These are phyloP conservation scores for Amphiprion percula DNA, from an alignment of 2,113 vertebrate genomes.

Conservation along the genomic window DNA sequence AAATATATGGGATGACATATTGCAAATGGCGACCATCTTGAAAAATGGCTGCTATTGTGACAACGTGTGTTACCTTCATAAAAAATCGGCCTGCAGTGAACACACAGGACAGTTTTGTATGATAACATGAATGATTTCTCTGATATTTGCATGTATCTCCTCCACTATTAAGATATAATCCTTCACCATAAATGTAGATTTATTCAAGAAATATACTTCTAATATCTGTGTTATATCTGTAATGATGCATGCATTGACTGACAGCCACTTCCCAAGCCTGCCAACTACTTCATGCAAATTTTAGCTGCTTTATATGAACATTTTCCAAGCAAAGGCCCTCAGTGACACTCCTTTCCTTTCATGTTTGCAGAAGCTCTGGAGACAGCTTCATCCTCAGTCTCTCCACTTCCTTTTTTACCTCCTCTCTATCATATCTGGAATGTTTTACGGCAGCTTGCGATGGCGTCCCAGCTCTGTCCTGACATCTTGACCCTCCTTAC, in stretches of 20 bases:
- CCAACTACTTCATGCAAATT: conserved; percentile 33
- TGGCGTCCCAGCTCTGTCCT: not conserved
- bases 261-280: not conserved
- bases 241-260: not conserved
- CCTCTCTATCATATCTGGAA: conserved; percentile 3
- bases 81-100: too few species aligned
- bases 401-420: not conserved
- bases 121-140: too few species aligned
- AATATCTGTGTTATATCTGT: not conserved
- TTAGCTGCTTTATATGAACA: conserved; percentile 6
- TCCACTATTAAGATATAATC: not conserved
- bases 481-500: conserved; percentile 44
- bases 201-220: not conserved
- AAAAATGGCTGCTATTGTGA: too few species aligned
- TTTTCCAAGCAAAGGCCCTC: conserved; percentile 25
- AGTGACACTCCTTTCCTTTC: conserved; percentile 22
- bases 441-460: conserved; percentile 12
- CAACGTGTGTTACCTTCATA: too few species aligned
- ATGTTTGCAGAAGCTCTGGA: conserved; percentile 30
- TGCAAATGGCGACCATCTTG: too few species aligned
- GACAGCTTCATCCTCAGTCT: conserved; percentile 20
- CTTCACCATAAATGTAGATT: not conserved
- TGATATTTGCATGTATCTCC: too few species aligned
- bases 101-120: too few species aligned
- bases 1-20: too few species aligned